A percentile compares a stretch with the other conserved stretches of the same genome.
These are phyloP conservation scores for Philypnodon macrostomus DNA, from an alignment of 2,797 vertebrate genomes.

Conservation along the genomic window DNA sequence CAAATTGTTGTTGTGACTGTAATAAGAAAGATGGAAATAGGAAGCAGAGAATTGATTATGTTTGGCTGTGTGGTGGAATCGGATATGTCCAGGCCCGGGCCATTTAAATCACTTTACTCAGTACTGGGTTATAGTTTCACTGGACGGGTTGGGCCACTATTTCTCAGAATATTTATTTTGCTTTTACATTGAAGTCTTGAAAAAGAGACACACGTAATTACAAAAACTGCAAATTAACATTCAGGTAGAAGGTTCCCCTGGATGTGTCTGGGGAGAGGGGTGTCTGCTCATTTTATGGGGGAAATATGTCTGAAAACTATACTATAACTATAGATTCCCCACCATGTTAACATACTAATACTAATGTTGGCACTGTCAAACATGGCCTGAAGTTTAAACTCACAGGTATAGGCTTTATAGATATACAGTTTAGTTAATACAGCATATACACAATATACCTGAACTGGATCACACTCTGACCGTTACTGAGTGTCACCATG, in stretches of 20 bases:
- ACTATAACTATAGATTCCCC: too few species aligned
- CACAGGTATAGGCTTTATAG: too few species aligned
- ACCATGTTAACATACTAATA: too few species aligned
- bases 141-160: not conserved
- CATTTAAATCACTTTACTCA: not conserved
- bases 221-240: not conserved
- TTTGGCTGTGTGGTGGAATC: constrained; percentile 4
- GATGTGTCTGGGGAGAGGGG: too few species aligned
- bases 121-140: not conserved
- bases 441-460: too few species aligned
- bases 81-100: not conserved
- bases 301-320: too few species aligned
- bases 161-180: not conserved
- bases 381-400: too few species aligned
- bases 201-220: not conserved
- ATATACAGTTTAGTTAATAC: too few species aligned
- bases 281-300: too few species aligned
- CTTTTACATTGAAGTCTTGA: not conserved
- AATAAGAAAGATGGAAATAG: constrained; percentile 8
- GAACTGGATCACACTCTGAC: too few species aligned
- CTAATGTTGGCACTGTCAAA: too few species aligned
- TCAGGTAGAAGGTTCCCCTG: not conserved
- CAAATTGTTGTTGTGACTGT: constrained; percentile 9
- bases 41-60: constrained; percentile 5
- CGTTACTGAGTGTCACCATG: too few species aligned